These are phyloP conservation scores for Trialeurodes vaporariorum DNA, from an alignment of 1,140 invertebrate genomes.

Conservation along the genomic window DNA sequence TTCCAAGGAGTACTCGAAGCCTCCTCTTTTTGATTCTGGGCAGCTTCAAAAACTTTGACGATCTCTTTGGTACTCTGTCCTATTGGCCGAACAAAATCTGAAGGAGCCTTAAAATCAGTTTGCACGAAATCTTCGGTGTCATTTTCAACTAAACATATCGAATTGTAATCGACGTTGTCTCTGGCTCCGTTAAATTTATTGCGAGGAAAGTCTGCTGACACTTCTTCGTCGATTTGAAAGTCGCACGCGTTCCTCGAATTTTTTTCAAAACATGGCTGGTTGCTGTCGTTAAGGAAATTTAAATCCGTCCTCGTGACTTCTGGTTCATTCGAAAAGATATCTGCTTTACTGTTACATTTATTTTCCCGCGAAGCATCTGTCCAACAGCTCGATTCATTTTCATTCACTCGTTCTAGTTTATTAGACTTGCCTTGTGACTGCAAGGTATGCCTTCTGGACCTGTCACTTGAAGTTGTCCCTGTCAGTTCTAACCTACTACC, in stretches of 20 bases:
- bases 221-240: not conserved
- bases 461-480: constrained; percentile 35
- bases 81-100: constrained; percentile 20
- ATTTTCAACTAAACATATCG: constrained; percentile 31
- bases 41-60: constrained; percentile 34
- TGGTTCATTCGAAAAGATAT: too few relatives aligned
- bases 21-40: constrained; percentile 24
- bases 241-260: not conserved
- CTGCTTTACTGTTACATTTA: constrained; percentile 24
- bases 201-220: not conserved
- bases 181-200: too few relatives aligned
- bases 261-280: not conserved
- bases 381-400: constrained; percentile 30
- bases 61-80: constrained; percentile 23
- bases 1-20: constrained; percentile 36
- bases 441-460: constrained; percentile 12
- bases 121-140: constrained; percentile 35
- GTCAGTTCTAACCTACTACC: constrained; percentile 66
- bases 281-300: not conserved
- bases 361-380: constrained; percentile 22
- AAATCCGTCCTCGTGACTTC: not conserved
- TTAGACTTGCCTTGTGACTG: constrained; percentile 16
- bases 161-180: constrained; percentile 19
- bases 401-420: constrained; percentile 10
- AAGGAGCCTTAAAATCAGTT: constrained; percentile 32